Percentiles rank a stretch among this genome's conserved stretches.
Evolutionary conservation across 2,797 vertebrate species (phyloP).

Genomic region (Valencia hispanica): DNA sequence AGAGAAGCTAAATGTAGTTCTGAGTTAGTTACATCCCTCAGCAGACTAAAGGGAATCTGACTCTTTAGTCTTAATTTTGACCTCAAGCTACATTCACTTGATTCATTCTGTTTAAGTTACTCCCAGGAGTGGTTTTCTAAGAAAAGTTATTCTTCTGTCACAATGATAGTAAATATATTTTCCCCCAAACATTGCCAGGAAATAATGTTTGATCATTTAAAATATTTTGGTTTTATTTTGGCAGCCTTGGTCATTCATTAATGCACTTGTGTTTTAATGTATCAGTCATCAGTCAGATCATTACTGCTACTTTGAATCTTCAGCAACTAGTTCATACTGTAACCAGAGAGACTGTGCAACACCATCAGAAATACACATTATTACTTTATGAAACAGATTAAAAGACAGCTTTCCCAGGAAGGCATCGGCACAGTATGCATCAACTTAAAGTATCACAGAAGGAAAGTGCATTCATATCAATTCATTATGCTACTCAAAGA

Average conservation of each 20-base stretch:
- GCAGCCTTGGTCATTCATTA: conserved; percentile 25
- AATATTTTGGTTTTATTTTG: not conserved
- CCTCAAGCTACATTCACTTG: not conserved
- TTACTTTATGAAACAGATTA: conserved; percentile 25
- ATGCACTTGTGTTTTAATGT: not conserved
- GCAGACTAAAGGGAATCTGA: not conserved
- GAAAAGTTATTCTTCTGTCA: not conserved
- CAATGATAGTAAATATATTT: not conserved
- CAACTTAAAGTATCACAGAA: conserved; percentile 18
- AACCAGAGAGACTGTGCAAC: conserved; percentile 60
- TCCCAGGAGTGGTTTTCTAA: not conserved
- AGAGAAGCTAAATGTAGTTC: not conserved
- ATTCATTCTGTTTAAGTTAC: not conserved
- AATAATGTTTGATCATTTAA: not conserved
- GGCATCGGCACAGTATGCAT: conserved; percentile 32
- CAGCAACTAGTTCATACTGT: conserved; percentile 19
- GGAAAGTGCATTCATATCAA: conserved; percentile 21
- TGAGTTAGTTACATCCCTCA: not conserved
- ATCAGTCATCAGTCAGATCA: conserved; percentile 6
- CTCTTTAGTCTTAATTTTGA: not conserved
- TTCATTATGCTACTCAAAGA: conserved; percentile 20
- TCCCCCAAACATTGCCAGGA: not conserved
- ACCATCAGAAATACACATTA: conserved; percentile 43
- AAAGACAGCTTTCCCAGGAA: conserved; percentile 29
- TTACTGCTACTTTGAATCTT: not conserved